These are phyloP conservation scores for Teleogryllus oceanicus DNA, from an alignment of 2,888 invertebrate genomes.

Conservation along the genomic window DNA sequence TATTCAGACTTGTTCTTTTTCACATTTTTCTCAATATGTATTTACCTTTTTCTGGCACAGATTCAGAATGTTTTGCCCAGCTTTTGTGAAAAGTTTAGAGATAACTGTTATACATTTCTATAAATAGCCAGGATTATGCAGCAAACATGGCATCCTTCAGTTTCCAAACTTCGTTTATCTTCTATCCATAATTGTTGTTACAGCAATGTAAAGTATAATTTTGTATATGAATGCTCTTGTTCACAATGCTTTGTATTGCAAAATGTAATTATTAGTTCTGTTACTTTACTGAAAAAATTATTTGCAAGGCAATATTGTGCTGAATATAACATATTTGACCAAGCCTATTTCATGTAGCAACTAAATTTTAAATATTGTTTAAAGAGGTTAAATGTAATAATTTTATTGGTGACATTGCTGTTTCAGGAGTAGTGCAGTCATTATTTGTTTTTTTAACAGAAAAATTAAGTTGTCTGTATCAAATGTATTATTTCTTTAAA, in stretches of 20 bases:
- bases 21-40: no score
- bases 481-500: neutral
- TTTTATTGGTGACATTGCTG: neutral
- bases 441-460: neutral
- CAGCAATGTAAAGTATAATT: neutral
- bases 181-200: neutral
- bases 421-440: neutral
- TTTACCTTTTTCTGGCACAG: neutral
- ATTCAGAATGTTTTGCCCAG: neutral
- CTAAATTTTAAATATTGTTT: no score
- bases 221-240: constrained; percentile 7
- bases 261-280: neutral
- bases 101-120: constrained; percentile 4
- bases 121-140: constrained; percentile 7
- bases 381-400: no score
- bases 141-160: neutral
- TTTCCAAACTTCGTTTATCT: neutral
- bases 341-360: no score
- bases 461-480: neutral
- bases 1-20: no score
- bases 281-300: no score
- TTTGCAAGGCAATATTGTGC: no score
- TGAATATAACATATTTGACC: no score
- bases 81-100: neutral
- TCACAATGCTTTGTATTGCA: neutral